phyloP scores from a whole-genome alignment of 2,888 invertebrate genomes.

The Norana najaformis region DNA sequence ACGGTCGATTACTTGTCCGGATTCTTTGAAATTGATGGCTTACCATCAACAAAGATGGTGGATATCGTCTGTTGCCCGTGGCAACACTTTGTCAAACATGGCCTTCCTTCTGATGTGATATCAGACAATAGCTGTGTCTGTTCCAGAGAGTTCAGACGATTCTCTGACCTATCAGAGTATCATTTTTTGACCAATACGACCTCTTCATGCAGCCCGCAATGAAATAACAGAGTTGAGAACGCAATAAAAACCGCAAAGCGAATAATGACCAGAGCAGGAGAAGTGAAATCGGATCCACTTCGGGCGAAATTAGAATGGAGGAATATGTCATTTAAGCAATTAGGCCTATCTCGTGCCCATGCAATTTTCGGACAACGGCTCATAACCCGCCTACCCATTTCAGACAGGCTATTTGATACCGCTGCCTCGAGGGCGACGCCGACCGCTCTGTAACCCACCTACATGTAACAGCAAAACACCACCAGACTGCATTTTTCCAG shows the following conservation, averaged over 20 bases:
- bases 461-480: not conserved
- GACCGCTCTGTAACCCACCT: not conserved
- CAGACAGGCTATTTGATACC: not conserved
- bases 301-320: not conserved
- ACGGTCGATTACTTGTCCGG: not conserved
- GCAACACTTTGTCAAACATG: not conserved
- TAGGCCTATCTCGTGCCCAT: not conserved
- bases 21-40: not conserved
- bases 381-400: too few species aligned
- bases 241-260: not conserved
- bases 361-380: too few species aligned
- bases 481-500: too few species aligned
- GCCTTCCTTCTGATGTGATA: not conserved
- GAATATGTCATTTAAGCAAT: slow-evolving; percentile 13
- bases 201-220: not conserved
- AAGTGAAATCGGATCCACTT: not conserved
- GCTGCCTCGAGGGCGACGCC: not conserved
- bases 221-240: not conserved
- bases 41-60: not conserved
- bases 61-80: not conserved
- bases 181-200: not conserved
- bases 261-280: not conserved
- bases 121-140: not conserved
- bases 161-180: not conserved
- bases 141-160: not conserved